These are phyloP conservation scores for Vicugna pacos DNA, from an alignment of 2,113 vertebrate genomes.

Conservation along the genomic window DNA sequence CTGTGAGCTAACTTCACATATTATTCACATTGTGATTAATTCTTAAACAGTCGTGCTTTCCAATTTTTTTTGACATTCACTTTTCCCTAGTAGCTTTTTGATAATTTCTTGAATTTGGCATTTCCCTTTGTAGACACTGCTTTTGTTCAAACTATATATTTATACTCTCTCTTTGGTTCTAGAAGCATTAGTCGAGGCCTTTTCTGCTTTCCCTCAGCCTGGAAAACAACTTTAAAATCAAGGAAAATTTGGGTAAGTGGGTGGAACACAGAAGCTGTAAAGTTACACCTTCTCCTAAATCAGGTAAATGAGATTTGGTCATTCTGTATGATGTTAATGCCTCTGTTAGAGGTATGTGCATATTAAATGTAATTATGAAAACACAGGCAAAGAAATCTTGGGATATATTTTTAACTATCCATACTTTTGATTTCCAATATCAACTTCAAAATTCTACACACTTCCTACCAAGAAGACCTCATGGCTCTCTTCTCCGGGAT, in stretches of 20 bases:
- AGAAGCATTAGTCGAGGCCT: neutral
- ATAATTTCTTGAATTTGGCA: constrained; percentile 21
- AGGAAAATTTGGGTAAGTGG: neutral
- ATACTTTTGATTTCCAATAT: neutral
- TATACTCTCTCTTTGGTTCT: neutral
- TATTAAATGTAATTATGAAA: constrained; percentile 12
- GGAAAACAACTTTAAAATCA: neutral
- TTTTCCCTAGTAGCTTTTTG: neutral
- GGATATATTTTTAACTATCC: neutral
- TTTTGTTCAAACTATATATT: neutral
- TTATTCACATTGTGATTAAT: neutral
- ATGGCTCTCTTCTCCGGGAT: neutral
- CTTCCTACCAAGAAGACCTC: neutral
- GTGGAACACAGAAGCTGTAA: neutral
- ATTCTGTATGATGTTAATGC: neutral
- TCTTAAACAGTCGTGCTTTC: neutral
- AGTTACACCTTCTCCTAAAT: neutral
- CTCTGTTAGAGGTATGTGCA: neutral
- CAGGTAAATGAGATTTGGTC: neutral
- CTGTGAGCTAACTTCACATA: neutral
- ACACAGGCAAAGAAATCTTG: neutral
- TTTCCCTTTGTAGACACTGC: neutral
- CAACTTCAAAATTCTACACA: neutral
- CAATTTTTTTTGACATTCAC: neutral
- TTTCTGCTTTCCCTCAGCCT: neutral